These are phyloP conservation scores for Silurus lanzhouensis DNA, from an alignment of 2,797 vertebrate species.

Conservation along the genomic window DNA sequence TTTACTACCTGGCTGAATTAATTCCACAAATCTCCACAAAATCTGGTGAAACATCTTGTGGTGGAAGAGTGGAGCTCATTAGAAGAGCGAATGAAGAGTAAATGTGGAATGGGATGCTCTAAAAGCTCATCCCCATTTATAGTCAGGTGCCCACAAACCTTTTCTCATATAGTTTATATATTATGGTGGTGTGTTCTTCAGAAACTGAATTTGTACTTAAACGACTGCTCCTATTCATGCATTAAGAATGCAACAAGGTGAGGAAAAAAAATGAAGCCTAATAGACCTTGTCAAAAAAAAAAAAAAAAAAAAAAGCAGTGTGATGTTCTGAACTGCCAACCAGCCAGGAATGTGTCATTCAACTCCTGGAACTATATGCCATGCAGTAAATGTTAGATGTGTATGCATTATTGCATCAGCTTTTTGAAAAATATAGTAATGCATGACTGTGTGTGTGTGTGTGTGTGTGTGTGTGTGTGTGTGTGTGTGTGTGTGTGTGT, in stretches of 20 bases:
- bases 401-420: not conserved
- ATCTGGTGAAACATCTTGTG: too few species aligned
- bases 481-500: not conserved
- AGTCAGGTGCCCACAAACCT: too few species aligned
- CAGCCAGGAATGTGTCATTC: not conserved
- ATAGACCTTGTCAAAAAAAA: not conserved
- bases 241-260: not conserved
- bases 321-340: not conserved
- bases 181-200: not conserved
- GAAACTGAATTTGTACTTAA: not conserved
- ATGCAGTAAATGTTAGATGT: conserved; percentile 1
- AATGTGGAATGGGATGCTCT: too few species aligned
- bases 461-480: not conserved
- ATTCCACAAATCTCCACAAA: too few species aligned
- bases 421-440: not conserved
- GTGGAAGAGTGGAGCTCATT: too few species aligned
- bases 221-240: not conserved
- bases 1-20: too few species aligned
- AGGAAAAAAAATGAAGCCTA: not conserved
- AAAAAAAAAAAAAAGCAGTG: not conserved
- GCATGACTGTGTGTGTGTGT: not conserved
- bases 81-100: too few species aligned
- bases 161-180: not conserved
- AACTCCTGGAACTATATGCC: not conserved
- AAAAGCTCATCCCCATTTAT: too few species aligned